phyloP scores from a whole-genome alignment of 1,140 invertebrate species.

The Steinernema feltiae region DNA sequence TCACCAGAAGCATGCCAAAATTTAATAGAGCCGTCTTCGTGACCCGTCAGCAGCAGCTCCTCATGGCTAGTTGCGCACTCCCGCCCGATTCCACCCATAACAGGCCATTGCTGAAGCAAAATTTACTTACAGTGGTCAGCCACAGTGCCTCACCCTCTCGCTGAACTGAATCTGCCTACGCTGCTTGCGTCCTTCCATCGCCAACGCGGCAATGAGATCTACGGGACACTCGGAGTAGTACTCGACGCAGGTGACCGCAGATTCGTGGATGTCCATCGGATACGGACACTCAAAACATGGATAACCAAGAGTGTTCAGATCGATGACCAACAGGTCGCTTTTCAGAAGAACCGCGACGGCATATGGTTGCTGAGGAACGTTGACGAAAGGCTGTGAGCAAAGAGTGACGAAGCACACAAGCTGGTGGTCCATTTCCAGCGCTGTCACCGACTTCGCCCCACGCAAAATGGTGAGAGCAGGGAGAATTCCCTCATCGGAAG shows the following conservation, averaged over 20 bases:
- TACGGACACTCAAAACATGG: conserved; percentile 98
- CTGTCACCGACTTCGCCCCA: conserved; percentile 85
- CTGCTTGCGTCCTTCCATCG: conserved; percentile 73
- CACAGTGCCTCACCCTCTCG: conserved; percentile 69
- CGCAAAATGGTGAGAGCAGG: conserved; percentile 79
- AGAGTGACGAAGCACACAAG: conserved; percentile 83
- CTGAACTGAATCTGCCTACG: conserved; percentile 76
- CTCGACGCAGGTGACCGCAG: conserved; percentile 85
- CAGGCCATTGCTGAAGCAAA: conserved; percentile 46
- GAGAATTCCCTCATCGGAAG: conserved; percentile 52
- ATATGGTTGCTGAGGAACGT: conserved; percentile 83
- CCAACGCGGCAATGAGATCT: conserved; percentile 87
- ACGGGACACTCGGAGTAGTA: conserved; percentile 95
- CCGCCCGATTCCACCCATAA: conserved; percentile 49
- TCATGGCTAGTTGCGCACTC: conserved; percentile 58
- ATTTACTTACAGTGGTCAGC: background rate
- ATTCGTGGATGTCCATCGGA: conserved; percentile 97
- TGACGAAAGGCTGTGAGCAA: conserved; percentile 83
- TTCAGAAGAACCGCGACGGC: conserved; percentile 91
- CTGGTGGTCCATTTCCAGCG: conserved; percentile 96
- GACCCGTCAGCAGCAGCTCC: conserved; percentile 54
- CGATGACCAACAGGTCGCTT: conserved; percentile 95
- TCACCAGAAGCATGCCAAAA: conserved; percentile 58
- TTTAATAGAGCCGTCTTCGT: conserved; percentile 56
- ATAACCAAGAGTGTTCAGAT: conserved; percentile 85